Percentiles rank a stretch among this genome's conserved stretches.
phyloP scores from a whole-genome alignment of 2,113 vertebrate genomes.

The Bubo scandiacus region DNA sequence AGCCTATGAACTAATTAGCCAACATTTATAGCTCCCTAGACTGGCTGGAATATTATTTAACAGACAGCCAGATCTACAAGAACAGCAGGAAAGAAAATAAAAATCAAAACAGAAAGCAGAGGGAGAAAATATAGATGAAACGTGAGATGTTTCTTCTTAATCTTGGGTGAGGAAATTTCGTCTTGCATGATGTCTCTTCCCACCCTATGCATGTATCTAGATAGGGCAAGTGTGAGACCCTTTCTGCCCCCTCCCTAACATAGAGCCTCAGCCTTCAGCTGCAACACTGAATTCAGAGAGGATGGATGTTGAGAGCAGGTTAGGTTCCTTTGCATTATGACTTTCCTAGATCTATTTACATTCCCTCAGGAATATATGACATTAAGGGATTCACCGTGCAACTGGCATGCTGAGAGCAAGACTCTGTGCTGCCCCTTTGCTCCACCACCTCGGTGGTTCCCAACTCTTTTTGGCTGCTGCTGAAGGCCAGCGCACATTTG shows the following conservation, averaged over 20 bases:
- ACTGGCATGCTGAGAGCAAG: background rate
- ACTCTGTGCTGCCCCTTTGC: background rate
- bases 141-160: background rate
- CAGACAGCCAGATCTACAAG: background rate
- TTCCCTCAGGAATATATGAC: background rate
- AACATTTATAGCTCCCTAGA: background rate
- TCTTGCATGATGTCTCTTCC: background rate
- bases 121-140: background rate
- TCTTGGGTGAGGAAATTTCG: fast-evolving
- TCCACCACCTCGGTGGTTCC: background rate
- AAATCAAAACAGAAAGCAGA: background rate
- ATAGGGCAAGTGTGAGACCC: background rate
- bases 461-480: background rate
- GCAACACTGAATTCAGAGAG: background rate
- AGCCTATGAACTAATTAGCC: conserved; percentile 2
- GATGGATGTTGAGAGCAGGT: background rate
- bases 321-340: background rate
- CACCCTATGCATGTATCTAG: background rate
- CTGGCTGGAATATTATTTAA: conserved; percentile 1
- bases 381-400: background rate
- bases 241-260: background rate
- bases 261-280: background rate
- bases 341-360: background rate
- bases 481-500: background rate
- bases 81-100: background rate